Conservation (phyloP, 2,797 vertebrate species). For the Microctenopoma steveboyesi region DNA sequence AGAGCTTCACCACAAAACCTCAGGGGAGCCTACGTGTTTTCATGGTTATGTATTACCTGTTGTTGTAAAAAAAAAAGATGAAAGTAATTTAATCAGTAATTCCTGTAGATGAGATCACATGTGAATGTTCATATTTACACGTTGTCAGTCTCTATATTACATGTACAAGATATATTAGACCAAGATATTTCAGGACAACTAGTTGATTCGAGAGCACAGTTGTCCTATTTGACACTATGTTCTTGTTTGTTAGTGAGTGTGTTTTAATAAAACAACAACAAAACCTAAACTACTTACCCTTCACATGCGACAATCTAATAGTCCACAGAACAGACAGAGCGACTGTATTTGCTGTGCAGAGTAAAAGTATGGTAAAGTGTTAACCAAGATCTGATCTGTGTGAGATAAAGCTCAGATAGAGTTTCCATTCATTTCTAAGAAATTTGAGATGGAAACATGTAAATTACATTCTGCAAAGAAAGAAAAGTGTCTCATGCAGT, state of each 20-base stretch:
- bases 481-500: too few relatives aligned
- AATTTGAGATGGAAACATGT: conserved; percentile 57
- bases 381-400: background rate
- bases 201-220: too few relatives aligned
- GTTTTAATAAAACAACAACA: too few relatives aligned
- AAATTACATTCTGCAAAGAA: conserved; percentile 45
- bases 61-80: conserved; percentile 7
- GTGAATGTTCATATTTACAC: background rate
- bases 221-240: too few relatives aligned
- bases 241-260: too few relatives aligned
- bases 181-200: background rate
- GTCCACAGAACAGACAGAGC: background rate
- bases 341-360: background rate
- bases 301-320: background rate
- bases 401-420: conserved; percentile 7
- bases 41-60: conserved; percentile 6
- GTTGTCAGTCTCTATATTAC: background rate
- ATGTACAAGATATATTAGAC: background rate
- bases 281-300: too few relatives aligned
- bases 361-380: background rate
- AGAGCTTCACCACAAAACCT: conserved; percentile 55
- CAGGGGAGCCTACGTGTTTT: conserved; percentile 15
- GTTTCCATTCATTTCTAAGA: conserved; percentile 50
- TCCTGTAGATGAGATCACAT: background rate
- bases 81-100: too few relatives aligned